Percentiles rank a stretch among this genome's conserved stretches.
Evolutionary conservation across 2,113 vertebrate species (phyloP).

Genomic region (Prionailurus bengalensis): DNA sequence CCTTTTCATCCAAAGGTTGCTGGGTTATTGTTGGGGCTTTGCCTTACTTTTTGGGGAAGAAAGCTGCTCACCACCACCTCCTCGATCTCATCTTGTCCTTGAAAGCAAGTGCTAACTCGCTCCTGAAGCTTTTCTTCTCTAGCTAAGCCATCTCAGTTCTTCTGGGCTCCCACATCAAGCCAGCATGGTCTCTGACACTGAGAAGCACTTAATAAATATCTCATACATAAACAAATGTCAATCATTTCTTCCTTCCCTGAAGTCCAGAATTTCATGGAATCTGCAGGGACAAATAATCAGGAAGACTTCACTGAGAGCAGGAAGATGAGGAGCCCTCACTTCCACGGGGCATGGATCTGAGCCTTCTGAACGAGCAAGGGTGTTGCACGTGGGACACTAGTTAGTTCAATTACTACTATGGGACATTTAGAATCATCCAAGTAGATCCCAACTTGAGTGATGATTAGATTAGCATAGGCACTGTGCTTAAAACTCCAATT

Average conservation of each 20-base stretch:
- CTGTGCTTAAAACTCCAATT: neutral
- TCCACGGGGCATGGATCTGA: neutral
- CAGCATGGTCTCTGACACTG: neutral
- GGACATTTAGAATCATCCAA: neutral
- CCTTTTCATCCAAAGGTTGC: constrained; percentile 29
- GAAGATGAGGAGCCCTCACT: neutral
- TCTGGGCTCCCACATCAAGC: neutral
- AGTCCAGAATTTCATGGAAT: neutral
- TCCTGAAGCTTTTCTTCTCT: neutral
- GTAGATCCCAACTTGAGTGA: neutral
- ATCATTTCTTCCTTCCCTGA: neutral
- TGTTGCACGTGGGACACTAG: neutral
- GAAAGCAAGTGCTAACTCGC: neutral
- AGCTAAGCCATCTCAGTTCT: neutral
- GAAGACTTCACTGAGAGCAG: neutral
- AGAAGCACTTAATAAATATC: neutral
- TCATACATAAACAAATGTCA: neutral
- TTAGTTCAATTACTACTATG: neutral
- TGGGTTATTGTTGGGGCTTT: neutral
- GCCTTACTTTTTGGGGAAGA: neutral
- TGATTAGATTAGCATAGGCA: neutral
- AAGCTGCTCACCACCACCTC: neutral
- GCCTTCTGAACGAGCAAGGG: neutral
- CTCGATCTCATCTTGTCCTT: neutral
- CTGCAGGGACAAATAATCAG: neutral